Conservation (phyloP, 2,113 vertebrate species). For the Corvus moneduloides region DNA sequence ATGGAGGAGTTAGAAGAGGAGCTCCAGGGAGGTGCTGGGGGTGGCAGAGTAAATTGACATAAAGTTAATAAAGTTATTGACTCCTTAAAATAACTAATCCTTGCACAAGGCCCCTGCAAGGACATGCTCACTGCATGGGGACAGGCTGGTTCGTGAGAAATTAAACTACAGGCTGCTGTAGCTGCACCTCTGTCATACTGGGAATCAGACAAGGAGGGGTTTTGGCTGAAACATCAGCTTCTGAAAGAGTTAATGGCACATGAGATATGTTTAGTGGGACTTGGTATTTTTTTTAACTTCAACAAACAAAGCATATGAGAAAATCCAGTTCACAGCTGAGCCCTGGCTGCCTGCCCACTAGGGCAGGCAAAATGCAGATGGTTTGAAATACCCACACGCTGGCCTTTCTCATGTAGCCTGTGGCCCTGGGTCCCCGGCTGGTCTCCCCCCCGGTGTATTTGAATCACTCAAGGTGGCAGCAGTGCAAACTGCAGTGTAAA, state of each 20-base stretch:
- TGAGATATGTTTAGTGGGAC: neutral
- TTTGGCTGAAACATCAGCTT: neutral
- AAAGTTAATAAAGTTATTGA: neutral
- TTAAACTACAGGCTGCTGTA: neutral
- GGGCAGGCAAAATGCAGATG: constrained; percentile 50
- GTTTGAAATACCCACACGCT: neutral
- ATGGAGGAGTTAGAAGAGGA: neutral
- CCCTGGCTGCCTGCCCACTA: constrained; percentile 54
- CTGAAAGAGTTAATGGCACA: constrained; percentile 14
- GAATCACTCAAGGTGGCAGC: neutral
- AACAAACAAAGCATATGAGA: constrained; percentile 42
- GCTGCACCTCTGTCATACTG: neutral
- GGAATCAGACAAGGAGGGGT: neutral
- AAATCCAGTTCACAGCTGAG: constrained; percentile 57
- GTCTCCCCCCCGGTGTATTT: neutral
- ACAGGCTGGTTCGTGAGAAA: neutral
- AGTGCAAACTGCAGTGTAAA: neutral
- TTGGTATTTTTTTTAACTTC: neutral
- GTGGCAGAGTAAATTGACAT: neutral
- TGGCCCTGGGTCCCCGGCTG: neutral
- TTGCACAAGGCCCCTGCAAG: neutral
- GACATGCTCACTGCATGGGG: neutral
- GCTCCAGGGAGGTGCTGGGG: neutral
- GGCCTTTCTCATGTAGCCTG: neutral
- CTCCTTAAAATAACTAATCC: neutral